Evolutionary conservation across 2,113 vertebrate species (phyloP), one percentile per base, ranked within the genome.

Genomic region (Lutjanus erythropterus): DNA sequence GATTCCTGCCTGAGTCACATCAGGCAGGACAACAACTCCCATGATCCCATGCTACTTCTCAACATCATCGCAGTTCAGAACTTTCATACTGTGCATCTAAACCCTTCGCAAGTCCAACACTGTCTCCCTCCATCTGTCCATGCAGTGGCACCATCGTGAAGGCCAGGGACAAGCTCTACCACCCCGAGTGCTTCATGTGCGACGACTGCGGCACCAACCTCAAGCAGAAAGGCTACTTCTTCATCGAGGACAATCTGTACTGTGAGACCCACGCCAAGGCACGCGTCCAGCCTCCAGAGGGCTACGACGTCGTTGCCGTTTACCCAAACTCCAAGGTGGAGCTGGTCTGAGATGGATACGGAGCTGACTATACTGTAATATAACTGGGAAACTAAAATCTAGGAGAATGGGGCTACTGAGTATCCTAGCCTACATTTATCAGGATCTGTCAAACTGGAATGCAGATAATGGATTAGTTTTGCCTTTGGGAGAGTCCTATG

Each of bases 291-390:
- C 97, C 98, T 0, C 98, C 98, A 0, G 98, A 99, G 91, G 98
- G 98, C 41, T 99, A 99, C n/a, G 98, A 99, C 19, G 97, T 99
- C 18, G 98, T 99, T n/a, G 98, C 98, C 0, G 98, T 99, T 78
- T 99, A 99, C 88, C 98, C 98, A 15, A 99, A 99, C 33, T 97
- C 97, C 37, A 99, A 98, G 91, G 98, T 99, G 72, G 97, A 99
- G 91, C 94, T 99, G 0, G 96, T 98, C 78, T 99, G 89, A 95
- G 75, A 52, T 0, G 7, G 15, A 29, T 56, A n/a, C 2, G 3
- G 2, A 7, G 27, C 42, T 6, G 33, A 11, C 52, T 11, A 6
- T 56, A 11, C 25, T 72, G 52, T 35, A 6, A 62, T 33, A 35
- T 67, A 64, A 89, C 61, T 23, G 73, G 65, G 78, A 64, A 76